Base-by-base conservation (phyloP, 2,113 vertebrate species). In the Pandion haliaetus region DNA sequence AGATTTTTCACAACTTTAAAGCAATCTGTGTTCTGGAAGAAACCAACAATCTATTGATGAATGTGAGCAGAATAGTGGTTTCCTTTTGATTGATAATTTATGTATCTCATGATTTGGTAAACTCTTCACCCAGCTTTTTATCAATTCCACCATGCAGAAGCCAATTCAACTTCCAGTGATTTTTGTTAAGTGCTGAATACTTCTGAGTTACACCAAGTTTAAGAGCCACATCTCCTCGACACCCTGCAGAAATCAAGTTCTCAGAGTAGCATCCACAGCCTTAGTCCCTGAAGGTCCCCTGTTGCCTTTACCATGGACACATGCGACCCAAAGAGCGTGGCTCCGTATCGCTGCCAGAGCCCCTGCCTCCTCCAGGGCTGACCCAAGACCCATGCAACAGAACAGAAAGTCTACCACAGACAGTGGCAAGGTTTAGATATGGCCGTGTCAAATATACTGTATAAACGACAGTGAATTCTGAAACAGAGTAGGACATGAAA, bases 261-360 rank as follows among this genome's bases (percentile, higher is more conserved):
- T 17, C 19, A 9, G 47, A 6, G 2, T 0, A 15, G 57, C 3
- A 16, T 2, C 65, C 71, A 1, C 1, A 5, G 17, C 2, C 42
- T 16, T 6, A 3, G 24, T 34, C 12, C 1, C 12, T 5, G 57
- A 2, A n/a, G 44, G 31, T 9, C 71, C 52, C 52, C 73, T 7
- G 6, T 1, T 23, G 40, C 42, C 50, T 31, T 49, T 34, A 5
- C 45, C 26, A 7, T 0, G 47, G 57, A 3, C 50, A 25, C 0
- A 1, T 0, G 8, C 7, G n/a, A 32, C 21, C 44, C 38, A 18
- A 4, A 3, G 58, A 31, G 58, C 79, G 21, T 0, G 0, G n/a
- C 12, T 14, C 47, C 8, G 2, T 14, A 0, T 0, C 72, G 5
- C 69, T 2, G 8, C 42, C 10, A 0, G 17, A 49, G 49, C 36